A percentile compares a stretch with the other conserved stretches of the same genome.
Conservation (phyloP, 2,888 invertebrate species). For the Pasiphila rectangulata region DNA sequence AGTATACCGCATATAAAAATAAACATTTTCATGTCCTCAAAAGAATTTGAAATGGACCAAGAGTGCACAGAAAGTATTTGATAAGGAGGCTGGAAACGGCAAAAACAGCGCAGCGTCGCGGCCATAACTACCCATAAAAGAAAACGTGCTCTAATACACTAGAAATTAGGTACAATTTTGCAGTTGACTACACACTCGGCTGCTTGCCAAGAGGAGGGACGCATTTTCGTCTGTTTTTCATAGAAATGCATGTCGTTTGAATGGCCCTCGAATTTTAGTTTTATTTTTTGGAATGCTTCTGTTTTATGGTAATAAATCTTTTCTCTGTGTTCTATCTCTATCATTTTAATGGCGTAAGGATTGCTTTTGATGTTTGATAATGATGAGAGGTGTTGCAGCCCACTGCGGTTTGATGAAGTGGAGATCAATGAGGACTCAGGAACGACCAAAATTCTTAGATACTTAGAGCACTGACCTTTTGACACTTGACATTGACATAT, state of each 20-base stretch:
- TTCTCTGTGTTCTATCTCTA: constrained; percentile 3
- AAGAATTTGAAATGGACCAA: no score
- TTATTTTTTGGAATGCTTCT: constrained; percentile 24
- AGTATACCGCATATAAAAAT: no score
- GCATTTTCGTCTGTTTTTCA: constrained; percentile 61
- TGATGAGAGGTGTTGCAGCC: no score
- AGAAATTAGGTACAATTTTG: constrained; percentile 21
- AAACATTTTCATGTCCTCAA: no score
- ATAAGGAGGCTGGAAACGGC: constrained; percentile 29
- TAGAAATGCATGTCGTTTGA: constrained; percentile 47
- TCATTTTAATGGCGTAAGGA: constrained; percentile 1
- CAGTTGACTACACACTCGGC: constrained; percentile 36
- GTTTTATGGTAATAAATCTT: constrained; percentile 21
- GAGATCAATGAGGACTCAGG: no score
- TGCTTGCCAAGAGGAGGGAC: constrained; percentile 55
- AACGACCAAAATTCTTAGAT: no score
- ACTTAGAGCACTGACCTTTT: no score
- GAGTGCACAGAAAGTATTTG: constrained; percentile 24
- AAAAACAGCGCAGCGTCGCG: constrained; percentile 27
- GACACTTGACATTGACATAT: no score
- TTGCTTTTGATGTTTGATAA: background rate
- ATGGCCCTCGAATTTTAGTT: constrained; percentile 41
- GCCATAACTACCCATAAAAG: constrained; percentile 7
- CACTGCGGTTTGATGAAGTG: no score
- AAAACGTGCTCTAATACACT: constrained; percentile 22